Base-by-base conservation (phyloP, 2,797 vertebrate species). In the Chelonia mydas region DNA sequence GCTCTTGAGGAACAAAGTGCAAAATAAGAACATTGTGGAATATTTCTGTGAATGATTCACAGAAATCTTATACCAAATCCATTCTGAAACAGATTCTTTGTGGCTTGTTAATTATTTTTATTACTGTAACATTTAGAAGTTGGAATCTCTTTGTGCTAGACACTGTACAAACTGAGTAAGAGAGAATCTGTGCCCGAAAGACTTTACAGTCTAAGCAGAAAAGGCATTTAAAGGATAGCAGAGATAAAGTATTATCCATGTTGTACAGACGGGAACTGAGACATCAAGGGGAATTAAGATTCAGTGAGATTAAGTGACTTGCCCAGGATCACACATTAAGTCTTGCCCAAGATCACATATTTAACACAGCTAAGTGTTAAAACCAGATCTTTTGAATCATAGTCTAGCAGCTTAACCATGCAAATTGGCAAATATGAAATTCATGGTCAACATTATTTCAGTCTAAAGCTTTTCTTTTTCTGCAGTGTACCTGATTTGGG, bases 21-120 rank as follows among this genome's bases (percentile, higher is more conserved):
- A 1, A 0, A 28, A 1, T 3, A 47, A 59, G 49, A 86, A 31
- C 65, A 45, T 2, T 3, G 15, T 65, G 61, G 16, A n/a, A 65
- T n/a, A n/a, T n/a, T 65, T 65, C 16, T 65, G 33, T 65, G 61
- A 65, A n/a, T 65, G 7, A 17, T 19, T 65, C 61, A n/a, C 61
- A 65, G 61, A 65, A 65, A 33, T 17, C 33, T 33, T 65, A 15
- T 19, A n/a, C 33, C 16, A n/a, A 65, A 65, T 65, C 61, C 16
- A 65, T 65, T 65, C 33, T 65, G 61, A 65, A 17, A 19, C 16
- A 65, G 15, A 65, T n/a, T n/a, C 33, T 7, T 33, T 33, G 15
- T 65, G 33, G 15, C 33, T n/a, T 65, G 33, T n/a, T 65, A n/a
- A n/a, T n/a, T 65, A 33, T 65, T 65, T 65, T 65, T 33, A 4